These are phyloP conservation scores for Pararge aegeria DNA, from an alignment of 1,140 invertebrate genomes.

Conservation along the genomic window DNA sequence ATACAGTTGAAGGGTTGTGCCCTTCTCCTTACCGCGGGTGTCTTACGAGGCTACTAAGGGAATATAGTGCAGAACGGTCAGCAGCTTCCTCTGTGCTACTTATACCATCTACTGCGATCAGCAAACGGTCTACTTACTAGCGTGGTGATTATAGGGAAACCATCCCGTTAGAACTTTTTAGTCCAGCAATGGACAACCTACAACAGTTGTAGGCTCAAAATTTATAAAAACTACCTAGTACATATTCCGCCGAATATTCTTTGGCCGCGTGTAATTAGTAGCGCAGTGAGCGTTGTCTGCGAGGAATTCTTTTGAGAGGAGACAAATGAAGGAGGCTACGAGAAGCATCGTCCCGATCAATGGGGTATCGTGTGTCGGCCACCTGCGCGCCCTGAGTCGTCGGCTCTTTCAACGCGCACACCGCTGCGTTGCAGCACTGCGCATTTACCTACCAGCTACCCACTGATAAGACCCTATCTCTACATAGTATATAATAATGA, in stretches of 20 bases:
- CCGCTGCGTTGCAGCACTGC: slow-evolving; percentile 30
- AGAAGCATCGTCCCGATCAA: slow-evolving; percentile 56
- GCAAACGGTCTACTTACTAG: too few relatives aligned
- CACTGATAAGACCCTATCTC: too few relatives aligned
- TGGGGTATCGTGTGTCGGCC: slow-evolving; percentile 75
- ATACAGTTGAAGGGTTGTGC: too few relatives aligned
- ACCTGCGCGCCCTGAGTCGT: slow-evolving; percentile 45
- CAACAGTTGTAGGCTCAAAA: neutral
- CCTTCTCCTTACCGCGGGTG: too few relatives aligned
- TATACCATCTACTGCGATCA: too few relatives aligned
- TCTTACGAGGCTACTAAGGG: too few relatives aligned
- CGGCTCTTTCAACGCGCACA: slow-evolving; percentile 39
- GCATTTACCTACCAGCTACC: slow-evolving; percentile 9
- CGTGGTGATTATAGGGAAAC: too few relatives aligned
- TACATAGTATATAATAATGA: too few relatives aligned
- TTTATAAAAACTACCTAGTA: neutral
- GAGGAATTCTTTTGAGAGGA: slow-evolving; percentile 72
- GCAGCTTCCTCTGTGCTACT: too few relatives aligned
- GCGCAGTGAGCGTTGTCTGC: slow-evolving; percentile 70
- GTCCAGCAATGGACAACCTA: too few relatives aligned
- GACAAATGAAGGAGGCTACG: slow-evolving; percentile 66
- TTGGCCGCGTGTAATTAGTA: slow-evolving; percentile 68
- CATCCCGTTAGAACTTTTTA: too few relatives aligned
- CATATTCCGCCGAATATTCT: slow-evolving; percentile 33
- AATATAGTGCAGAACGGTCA: too few relatives aligned